These are phyloP conservation scores for Acanthopleura granulata DNA, from an alignment of 2,888 invertebrate genomes.

Conservation along the genomic window DNA sequence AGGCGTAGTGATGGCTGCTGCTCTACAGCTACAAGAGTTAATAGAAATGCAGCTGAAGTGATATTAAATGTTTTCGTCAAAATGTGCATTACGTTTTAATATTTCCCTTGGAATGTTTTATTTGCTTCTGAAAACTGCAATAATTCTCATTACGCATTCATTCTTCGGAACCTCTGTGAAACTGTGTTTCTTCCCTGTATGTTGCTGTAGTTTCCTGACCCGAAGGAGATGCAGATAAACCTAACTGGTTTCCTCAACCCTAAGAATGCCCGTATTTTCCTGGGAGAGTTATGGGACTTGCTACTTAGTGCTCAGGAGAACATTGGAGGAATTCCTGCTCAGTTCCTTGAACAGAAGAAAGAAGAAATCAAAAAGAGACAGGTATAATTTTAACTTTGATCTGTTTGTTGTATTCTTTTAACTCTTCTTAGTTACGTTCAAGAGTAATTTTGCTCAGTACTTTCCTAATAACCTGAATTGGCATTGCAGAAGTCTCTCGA, in stretches of 20 bases:
- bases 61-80: too few species aligned
- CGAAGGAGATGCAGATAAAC: constrained; percentile 99
- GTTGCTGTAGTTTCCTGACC: constrained; percentile 88
- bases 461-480: too few species aligned
- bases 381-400: constrained; percentile 32
- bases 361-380: constrained; percentile 81
- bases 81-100: too few species aligned
- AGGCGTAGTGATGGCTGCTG: too few species aligned
- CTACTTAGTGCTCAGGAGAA: constrained; percentile 95
- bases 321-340: constrained; percentile 94
- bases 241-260: constrained; percentile 99
- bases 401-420: neutral
- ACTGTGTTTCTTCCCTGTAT: constrained; percentile 28
- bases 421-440: too few species aligned
- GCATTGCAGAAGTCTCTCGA: too few species aligned
- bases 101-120: too few species aligned
- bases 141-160: constrained; percentile 31
- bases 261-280: constrained; percentile 96
- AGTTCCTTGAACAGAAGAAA: constrained; percentile 95
- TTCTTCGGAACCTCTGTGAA: constrained; percentile 36
- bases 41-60: too few species aligned
- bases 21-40: too few species aligned
- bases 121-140: too few species aligned
- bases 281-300: constrained; percentile 97
- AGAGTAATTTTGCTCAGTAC: too few species aligned